phyloP scores from a whole-genome alignment of 2,888 invertebrate species.

The Piscicola geometra region DNA sequence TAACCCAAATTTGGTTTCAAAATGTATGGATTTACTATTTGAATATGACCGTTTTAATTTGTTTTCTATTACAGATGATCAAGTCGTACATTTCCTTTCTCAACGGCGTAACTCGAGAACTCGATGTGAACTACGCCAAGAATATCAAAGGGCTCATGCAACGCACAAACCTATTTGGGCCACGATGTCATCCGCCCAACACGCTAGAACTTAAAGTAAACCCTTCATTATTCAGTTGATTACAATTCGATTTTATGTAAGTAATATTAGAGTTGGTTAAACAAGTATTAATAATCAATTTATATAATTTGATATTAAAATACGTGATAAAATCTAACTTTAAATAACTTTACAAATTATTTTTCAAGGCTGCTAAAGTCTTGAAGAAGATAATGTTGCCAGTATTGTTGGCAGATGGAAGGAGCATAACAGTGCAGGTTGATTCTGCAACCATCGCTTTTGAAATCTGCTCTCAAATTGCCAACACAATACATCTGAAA shows the following conservation, averaged over 20 bases:
- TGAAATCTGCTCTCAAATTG: slow-evolving; percentile 41
- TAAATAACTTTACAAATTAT: too few relatives aligned
- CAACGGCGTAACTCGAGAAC: background rate
- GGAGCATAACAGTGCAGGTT: slow-evolving; percentile 38
- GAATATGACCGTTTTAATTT: too few relatives aligned
- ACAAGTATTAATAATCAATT: too few relatives aligned
- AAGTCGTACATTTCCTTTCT: background rate
- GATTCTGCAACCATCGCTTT: slow-evolving; percentile 44
- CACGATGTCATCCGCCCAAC: slow-evolving; percentile 45
- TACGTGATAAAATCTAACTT: too few relatives aligned
- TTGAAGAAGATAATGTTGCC: slow-evolving; percentile 43
- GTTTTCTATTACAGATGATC: too few relatives aligned
- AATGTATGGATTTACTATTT: too few relatives aligned
- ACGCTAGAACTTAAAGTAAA: slow-evolving; percentile 44
- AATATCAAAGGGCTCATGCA: slow-evolving; percentile 39
- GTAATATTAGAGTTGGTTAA: background rate
- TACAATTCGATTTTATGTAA: background rate
- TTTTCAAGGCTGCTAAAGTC: slow-evolving; percentile 38
- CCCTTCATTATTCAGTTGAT: background rate
- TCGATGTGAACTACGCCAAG: slow-evolving; percentile 35
- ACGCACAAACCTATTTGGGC: slow-evolving; percentile 41
- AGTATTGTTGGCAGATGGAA: slow-evolving; percentile 42
- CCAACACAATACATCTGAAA: slow-evolving; percentile 40
- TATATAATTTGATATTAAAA: too few relatives aligned
- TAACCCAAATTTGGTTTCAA: background rate